Conservation (phyloP, 2,113 vertebrate species). For the Epinephelus cyanopodus region DNA sequence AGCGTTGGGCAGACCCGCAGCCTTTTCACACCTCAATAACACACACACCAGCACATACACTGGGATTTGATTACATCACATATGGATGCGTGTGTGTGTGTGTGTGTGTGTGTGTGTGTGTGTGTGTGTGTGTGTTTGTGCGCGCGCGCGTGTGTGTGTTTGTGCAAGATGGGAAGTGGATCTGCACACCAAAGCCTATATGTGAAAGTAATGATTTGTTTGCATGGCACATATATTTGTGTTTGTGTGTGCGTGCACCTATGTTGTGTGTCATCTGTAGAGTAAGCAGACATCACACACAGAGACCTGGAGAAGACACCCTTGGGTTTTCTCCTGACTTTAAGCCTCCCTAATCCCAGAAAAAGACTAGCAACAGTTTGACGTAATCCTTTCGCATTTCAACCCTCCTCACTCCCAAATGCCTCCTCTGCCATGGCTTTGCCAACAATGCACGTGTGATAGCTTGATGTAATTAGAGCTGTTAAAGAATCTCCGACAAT, state of each 20-base stretch:
- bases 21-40: slow-evolving; percentile 73
- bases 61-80: slow-evolving; percentile 43
- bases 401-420: slow-evolving; percentile 71
- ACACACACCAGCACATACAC: slow-evolving; percentile 33
- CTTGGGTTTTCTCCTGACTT: slow-evolving; percentile 78
- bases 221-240: background rate
- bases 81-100: slow-evolving; percentile 6
- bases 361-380: slow-evolving; percentile 83
- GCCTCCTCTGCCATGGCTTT: slow-evolving; percentile 61
- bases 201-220: slow-evolving; percentile 41
- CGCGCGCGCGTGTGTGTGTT: too few species aligned
- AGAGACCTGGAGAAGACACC: slow-evolving; percentile 67
- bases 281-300: slow-evolving; percentile 56
- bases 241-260: slow-evolving; percentile 33
- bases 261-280: slow-evolving; percentile 46
- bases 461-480: slow-evolving; percentile 69
- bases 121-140: background rate
- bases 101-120: too few species aligned
- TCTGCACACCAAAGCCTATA: background rate
- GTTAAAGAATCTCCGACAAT: slow-evolving; percentile 66
- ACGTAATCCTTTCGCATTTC: slow-evolving; percentile 80
- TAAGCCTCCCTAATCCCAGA: slow-evolving; percentile 82
- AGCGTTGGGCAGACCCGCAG: slow-evolving; percentile 31
- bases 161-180: background rate
- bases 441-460: slow-evolving; percentile 64